phyloP scores from a whole-genome alignment of 2,888 invertebrate genomes.

The Ectropis crepuscularia region DNA sequence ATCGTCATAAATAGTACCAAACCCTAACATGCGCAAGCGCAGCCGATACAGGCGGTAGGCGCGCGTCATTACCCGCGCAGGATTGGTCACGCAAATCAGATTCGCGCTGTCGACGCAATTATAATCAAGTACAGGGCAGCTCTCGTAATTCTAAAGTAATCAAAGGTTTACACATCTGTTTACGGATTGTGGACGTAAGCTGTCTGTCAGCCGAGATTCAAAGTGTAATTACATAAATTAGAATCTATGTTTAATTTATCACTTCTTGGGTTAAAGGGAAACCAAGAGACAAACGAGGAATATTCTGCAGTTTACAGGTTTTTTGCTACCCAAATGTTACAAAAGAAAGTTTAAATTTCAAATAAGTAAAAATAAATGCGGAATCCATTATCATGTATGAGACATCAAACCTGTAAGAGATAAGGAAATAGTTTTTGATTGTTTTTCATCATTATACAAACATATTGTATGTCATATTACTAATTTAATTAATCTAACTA shows the following conservation, averaged over 20 bases:
- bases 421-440: too few relatives aligned
- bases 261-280: not conserved
- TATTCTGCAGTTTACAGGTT: too few relatives aligned
- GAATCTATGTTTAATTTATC: conserved; percentile 6
- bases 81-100: conserved; percentile 83
- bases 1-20: conserved; percentile 25
- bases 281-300: too few relatives aligned
- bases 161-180: conserved; percentile 75
- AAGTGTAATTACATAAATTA: conserved; percentile 18
- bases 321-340: too few relatives aligned
- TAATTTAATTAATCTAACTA: too few relatives aligned
- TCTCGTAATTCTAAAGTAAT: conserved; percentile 83
- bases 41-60: conserved; percentile 63
- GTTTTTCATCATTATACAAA: too few relatives aligned
- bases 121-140: conserved; percentile 77
- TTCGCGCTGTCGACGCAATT: conserved; percentile 80
- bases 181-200: conserved; percentile 51
- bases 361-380: too few relatives aligned
- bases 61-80: conserved; percentile 72
- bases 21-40: conserved; percentile 46
- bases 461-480: too few relatives aligned
- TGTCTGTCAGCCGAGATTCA: conserved; percentile 25
- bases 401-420: not conserved
- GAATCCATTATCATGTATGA: too few relatives aligned
- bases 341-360: too few relatives aligned